These are phyloP conservation scores for Catalaphyllia jardinei DNA, from an alignment of 64 coral and sea anemone genomes.

Conservation along the genomic window DNA sequence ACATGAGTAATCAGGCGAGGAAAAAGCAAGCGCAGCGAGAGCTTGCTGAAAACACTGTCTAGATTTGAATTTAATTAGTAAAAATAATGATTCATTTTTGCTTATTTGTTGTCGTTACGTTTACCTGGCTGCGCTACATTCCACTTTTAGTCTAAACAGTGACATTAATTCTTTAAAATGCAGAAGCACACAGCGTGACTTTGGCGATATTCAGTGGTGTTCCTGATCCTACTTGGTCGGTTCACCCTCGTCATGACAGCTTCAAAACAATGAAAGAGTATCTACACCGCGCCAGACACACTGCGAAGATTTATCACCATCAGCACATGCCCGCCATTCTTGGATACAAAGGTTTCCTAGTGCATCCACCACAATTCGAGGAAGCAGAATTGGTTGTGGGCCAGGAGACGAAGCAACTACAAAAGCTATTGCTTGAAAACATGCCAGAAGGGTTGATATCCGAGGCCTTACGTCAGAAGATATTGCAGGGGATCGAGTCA, in stretches of 20 bases:
- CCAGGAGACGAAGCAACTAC: background rate
- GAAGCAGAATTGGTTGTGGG: slow-evolving; percentile 29
- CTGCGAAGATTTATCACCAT: background rate
- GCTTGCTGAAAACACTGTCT: too few relatives aligned
- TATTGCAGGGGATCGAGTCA: background rate
- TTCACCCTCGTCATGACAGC: background rate
- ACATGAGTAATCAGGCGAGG: too few relatives aligned
- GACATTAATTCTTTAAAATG: background rate
- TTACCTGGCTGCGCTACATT: too few relatives aligned
- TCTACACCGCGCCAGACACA: background rate
- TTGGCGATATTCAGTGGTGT: slow-evolving; percentile 6
- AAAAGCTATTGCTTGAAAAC: slow-evolving; percentile 9
- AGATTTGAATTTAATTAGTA: too few relatives aligned
- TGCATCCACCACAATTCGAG: background rate
- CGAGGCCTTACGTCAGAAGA: background rate
- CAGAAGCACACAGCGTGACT: slow-evolving; percentile 15
- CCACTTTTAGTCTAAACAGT: too few relatives aligned
- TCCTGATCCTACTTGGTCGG: slow-evolving; percentile 28
- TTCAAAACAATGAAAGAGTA: background rate
- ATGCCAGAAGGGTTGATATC: slow-evolving; percentile 21
- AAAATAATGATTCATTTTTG: too few relatives aligned
- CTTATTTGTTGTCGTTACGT: too few relatives aligned
- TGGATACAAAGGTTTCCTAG: slow-evolving; percentile 34
- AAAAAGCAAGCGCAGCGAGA: too few relatives aligned
- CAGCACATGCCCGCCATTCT: background rate